These are phyloP conservation scores for Odobenus rosmarus DNA, from an alignment of 2,113 vertebrate genomes.

Conservation along the genomic window DNA sequence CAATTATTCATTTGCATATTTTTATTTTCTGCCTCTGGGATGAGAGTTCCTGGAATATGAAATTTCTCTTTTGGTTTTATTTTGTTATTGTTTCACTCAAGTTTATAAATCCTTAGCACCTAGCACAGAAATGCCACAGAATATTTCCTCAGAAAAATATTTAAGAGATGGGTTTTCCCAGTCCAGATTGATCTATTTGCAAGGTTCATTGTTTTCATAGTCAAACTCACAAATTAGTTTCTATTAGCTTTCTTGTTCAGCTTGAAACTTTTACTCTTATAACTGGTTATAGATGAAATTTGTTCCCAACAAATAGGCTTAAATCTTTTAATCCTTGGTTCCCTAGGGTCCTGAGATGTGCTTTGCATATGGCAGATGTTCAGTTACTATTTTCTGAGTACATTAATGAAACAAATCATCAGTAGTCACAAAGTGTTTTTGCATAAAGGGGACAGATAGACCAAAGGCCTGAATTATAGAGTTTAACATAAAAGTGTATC, in stretches of 20 bases:
- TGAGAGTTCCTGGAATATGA: not conserved
- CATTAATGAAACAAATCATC: not conserved
- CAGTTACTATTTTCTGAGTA: not conserved
- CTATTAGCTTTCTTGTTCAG: not conserved
- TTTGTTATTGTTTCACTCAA: not conserved
- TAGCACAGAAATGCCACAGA: not conserved
- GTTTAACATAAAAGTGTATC: not conserved
- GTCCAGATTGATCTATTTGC: not conserved
- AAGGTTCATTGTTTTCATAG: not conserved
- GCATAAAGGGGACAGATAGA: not conserved
- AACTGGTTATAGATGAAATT: not conserved
- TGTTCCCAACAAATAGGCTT: not conserved
- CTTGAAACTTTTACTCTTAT: constrained; percentile 25
- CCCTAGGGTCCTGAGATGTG: not conserved
- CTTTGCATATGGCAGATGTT: not conserved
- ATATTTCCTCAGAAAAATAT: constrained; percentile 11
- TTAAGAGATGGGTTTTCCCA: not conserved
- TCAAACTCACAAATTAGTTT: not conserved
- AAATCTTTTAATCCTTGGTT: not conserved
- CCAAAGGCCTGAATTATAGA: not conserved
- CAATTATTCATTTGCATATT: not conserved
- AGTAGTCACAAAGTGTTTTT: constrained; percentile 22
- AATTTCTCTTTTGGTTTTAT: not conserved
- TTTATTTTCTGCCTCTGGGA: not conserved
- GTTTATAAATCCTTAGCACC: constrained; percentile 14